Evolutionary conservation across 2,797 vertebrate genomes (phyloP), one percentile per base, ranked within the genome.

Genomic region (Takifugu rubripes): DNA sequence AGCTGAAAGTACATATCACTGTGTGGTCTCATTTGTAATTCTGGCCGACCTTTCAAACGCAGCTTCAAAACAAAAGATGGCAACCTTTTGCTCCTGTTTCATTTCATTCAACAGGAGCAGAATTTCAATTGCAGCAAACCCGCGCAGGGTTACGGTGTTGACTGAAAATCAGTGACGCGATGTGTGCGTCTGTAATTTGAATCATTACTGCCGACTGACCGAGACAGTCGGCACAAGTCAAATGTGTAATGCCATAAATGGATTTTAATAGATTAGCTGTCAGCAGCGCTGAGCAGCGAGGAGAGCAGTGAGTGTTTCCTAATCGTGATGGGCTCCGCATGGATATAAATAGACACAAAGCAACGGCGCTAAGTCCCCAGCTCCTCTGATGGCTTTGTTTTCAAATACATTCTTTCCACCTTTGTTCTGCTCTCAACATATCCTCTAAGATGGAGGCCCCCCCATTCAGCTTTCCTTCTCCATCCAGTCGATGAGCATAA

Each of bases 371-470:
- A 74, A 88, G 79, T 78, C 84, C 72, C 47, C 64, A 50, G 70
- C 68, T 74, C 72, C 73, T 52, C 62, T 64, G 68, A 72, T 52
- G 70, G 73, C 78, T 85, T 88, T 77, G 63, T 89, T 81, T 83
- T 82, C 77, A 64, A 64, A 52, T 64, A 55, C 82, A 91, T 91
- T 90, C 87, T 88, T 90, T 90, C 84, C 89, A 82, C 82, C 82
- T 79, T 87, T 88, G 74, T 81, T 69, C 70, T 77, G 51, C 58
- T 74, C 70, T 53, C 49, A 66, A 74, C 54, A 69, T 82, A 66
- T 52, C 67, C 64, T 66, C 52, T 67, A 40, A 76, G 52, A 76
- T 75, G 70, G 58, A 68, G 46, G 7, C 17, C 57, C 21, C 27
- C 17, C 31, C 31, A 4, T 21, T 52, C 3, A 24, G 10, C 49